Conservation (phyloP, 2,888 invertebrate species). For the Noctua comes region DNA sequence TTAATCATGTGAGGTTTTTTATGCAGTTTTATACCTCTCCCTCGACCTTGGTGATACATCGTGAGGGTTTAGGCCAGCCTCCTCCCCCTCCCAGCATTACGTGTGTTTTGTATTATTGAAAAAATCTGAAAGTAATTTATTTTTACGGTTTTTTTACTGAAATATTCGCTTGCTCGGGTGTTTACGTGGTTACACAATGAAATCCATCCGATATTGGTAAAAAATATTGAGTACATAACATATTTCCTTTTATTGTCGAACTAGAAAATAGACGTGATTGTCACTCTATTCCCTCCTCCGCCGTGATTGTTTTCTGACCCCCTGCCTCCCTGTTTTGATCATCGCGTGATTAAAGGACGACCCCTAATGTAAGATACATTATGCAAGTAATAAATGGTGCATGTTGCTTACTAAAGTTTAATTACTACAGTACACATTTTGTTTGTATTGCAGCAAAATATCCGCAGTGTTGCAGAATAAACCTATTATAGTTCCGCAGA, state of each 20-base stretch:
- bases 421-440: neutral
- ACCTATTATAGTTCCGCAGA: constrained; percentile 17
- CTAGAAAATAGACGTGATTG: neutral
- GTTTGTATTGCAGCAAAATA: constrained; percentile 34
- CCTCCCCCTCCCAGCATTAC: neutral
- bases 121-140: neutral
- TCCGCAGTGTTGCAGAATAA: constrained; percentile 33
- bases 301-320: neutral
- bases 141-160: neutral
- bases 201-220: neutral
- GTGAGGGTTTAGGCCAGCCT: neutral
- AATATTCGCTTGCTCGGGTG: neutral
- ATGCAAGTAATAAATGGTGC: neutral
- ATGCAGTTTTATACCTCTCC: too few relatives aligned
- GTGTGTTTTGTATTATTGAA: neutral
- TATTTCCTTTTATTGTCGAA: neutral
- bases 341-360: neutral
- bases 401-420: neutral
- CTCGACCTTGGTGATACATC: too few relatives aligned
- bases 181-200: neutral
- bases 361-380: neutral
- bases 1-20: neutral
- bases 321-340: neutral
- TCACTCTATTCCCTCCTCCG: neutral
- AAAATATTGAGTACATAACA: neutral